Base-by-base conservation (phyloP, 2,797 vertebrate species). In the Gorsachius magnificus region DNA sequence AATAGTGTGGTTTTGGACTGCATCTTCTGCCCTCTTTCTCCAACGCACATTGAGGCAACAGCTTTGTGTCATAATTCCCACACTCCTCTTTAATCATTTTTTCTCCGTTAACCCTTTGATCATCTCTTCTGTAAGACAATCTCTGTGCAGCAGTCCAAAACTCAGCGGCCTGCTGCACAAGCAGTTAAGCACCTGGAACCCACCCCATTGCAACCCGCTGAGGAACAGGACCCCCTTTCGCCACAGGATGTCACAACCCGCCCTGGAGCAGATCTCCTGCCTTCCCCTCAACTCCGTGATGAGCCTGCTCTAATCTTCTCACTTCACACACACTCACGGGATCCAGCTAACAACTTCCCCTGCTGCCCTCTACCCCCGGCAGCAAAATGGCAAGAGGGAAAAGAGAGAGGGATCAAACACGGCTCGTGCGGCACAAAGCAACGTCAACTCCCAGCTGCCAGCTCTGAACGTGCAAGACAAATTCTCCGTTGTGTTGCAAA, bases 341-440 rank as follows among this genome's bases (percentile, higher is more conserved):
- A 93, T 83, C 54, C 83, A 89, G 72, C 69, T 93, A 94, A 92
- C 89, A 92, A 91, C 93, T 88, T 92, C 54, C 79, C 90, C 58
- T 6, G 4, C 70, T 80, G 90, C 87, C 95, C 93, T 94, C 95
- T 24, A 71, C 57, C 80, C 68, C 74, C 31, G 7, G 54, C 77
- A 97, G 96, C 89, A 97, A 97, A 97, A 97, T 25, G 84, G 94
- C 69, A 93, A 93, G 76, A 96, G 83, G 35, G 92, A 84, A 96
- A 94, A 93, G 86, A 96, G 90, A 96, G 75, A 45, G 89, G 94
- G 89, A 98, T 97, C 93, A 95, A 97, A 97, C 93, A 81, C 5
- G 6, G 82, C 77, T 96, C 81, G 89, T 78, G 97, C 53, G 1
- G 78, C 95, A 90, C 77, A 96, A 96, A 97, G 79, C 53, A 86